A percentile compares a stretch with the other conserved stretches of the same genome.
These are phyloP conservation scores for Ricordea florida DNA, from an alignment of 92 coral and sea anemone species.

Conservation along the genomic window DNA sequence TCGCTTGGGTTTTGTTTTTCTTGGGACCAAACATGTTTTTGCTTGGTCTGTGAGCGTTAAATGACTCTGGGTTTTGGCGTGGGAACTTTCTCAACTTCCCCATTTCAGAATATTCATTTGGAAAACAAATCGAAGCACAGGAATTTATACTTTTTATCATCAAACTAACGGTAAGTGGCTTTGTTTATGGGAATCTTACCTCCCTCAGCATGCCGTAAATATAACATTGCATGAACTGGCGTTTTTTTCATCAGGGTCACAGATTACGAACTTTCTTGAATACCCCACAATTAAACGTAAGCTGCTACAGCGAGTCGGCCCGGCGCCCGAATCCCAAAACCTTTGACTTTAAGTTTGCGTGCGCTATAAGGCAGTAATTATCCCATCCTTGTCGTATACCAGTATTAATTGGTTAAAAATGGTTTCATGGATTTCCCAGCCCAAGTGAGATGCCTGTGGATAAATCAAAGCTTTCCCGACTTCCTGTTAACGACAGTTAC, in stretches of 20 bases:
- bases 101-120: no score
- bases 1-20: constrained; percentile 11
- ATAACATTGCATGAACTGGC: neutral
- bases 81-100: no score
- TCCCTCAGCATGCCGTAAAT: neutral
- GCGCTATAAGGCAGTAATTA: constrained; percentile 4
- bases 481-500: constrained; percentile 54
- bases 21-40: constrained; percentile 21
- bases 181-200: no score
- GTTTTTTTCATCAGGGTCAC: constrained; percentile 23
- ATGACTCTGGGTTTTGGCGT: constrained; percentile 6
- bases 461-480: constrained; percentile 27
- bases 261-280: constrained; percentile 12
- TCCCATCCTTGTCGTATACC: neutral
- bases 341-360: neutral
- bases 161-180: no score
- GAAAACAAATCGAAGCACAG: no score
- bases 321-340: neutral
- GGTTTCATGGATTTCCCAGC: constrained; percentile 7
- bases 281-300: constrained; percentile 9
- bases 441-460: neutral
- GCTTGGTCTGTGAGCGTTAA: constrained; percentile 15
- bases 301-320: neutral
- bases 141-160: no score
- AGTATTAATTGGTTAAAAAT: constrained; percentile 3